Conservation (phyloP, 2,797 vertebrate species). For the Meda fulgida region DNA sequence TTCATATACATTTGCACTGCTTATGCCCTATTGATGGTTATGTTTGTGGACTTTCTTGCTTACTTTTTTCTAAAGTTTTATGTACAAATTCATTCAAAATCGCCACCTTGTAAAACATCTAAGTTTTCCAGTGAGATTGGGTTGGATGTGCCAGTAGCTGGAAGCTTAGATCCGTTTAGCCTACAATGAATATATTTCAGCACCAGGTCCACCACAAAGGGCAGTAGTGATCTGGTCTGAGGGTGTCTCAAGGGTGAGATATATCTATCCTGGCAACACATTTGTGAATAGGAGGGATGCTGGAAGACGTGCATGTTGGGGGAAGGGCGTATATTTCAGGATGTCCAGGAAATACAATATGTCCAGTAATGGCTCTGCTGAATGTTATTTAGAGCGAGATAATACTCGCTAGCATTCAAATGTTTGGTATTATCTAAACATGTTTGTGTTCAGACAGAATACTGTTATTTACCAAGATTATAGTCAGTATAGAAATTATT, state of each 20-base stretch:
- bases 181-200: neutral
- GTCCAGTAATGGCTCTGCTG: slow-evolving; percentile 10
- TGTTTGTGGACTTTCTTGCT: neutral
- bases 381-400: neutral
- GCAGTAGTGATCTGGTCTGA: neutral
- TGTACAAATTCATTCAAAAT: neutral
- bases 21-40: neutral
- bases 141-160: neutral
- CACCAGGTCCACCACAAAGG: neutral
- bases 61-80: neutral
- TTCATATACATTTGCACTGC: neutral
- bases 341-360: slow-evolving; percentile 31
- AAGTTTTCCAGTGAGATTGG: neutral
- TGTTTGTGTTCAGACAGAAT: neutral
- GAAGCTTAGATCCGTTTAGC: neutral
- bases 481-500: neutral
- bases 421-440: neutral
- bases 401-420: neutral
- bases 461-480: neutral
- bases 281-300: neutral
- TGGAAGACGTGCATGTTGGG: neutral
- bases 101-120: neutral
- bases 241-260: neutral
- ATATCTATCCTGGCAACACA: neutral
- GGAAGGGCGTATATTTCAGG: neutral